Base-by-base conservation (phyloP, 1,140 invertebrate genomes). In the Andricus grossulariae region DNA sequence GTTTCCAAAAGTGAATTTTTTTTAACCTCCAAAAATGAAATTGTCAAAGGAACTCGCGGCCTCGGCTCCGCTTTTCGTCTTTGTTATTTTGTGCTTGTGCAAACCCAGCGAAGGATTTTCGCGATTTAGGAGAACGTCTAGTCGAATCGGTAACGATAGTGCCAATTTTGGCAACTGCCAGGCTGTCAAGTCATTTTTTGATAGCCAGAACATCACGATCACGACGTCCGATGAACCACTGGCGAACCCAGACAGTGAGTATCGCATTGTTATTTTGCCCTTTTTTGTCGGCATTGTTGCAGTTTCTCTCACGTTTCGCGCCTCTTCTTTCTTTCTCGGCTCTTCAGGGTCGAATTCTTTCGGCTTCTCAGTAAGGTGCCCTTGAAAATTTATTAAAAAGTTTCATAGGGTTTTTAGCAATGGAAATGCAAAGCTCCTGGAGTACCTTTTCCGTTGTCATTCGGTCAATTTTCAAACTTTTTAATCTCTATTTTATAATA, bases 181-280 rank as follows among this genome's bases (percentile, higher is more conserved):
- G 3, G 75, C 72, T 16, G 82, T 89, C 19, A 81, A 80, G 51
- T 57, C 80, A 19, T 88, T 89, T 60, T 86, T 90, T 73, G 85
- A 86, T 16, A 81, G 81, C 71, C 83, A 85, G 51, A 90, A 89
- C 74, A 79, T 86, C 78, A 83, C 81, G 13, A 77, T 84, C 45
- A 13, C 49, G 50, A 73, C 50, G 75, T 60, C 25, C 54, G 60
- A 66, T 39, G 60, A 66, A 39, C 21, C 60, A 2, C 60, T n/a
- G n/a, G 76, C 21, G 54, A 71, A 72, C 21, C 54, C 76, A 51
- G 57, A 71, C 19, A 83, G 82, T 83, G 52, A 82, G 82, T 80
- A 75, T 45, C 39, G 12, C 60, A 66, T 66, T 66, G 60, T 66
- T 66, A 66, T 66, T 66, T 66, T 66, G 15, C 60, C 60, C 25